Percentiles rank a stretch among this genome's conserved stretches.
Evolutionary conservation across 1,140 invertebrate species (phyloP).

Genomic region (Anastrepha obliqua): DNA sequence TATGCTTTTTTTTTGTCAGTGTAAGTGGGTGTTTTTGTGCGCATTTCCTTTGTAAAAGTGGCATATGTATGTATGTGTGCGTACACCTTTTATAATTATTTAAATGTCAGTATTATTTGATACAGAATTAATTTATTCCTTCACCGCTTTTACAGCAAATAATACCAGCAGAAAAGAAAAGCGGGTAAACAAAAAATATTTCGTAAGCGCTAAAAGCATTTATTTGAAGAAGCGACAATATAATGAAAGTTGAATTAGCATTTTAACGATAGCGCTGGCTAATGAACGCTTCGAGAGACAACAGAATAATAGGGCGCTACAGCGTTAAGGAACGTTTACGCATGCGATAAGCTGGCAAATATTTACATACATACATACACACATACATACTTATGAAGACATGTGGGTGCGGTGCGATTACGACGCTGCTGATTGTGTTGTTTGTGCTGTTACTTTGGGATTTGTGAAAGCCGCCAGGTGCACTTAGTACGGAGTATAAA

Average conservation of each 20-base stretch:
- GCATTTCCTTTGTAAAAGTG: too few species aligned
- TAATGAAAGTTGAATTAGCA: constrained; percentile 43
- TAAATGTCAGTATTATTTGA: too few species aligned
- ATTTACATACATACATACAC: too few species aligned
- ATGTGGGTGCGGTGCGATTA: constrained; percentile 1
- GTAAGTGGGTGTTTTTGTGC: too few species aligned
- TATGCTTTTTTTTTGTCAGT: too few species aligned
- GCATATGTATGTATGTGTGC: too few species aligned
- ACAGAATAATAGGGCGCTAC: too few species aligned
- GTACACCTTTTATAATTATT: too few species aligned
- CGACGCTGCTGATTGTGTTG: neutral
- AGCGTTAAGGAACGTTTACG: neutral
- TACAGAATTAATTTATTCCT: too few species aligned
- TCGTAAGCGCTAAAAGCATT: constrained; percentile 7
- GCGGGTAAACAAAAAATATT: neutral
- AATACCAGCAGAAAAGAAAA: neutral
- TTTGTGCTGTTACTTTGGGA: neutral
- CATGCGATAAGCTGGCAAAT: neutral
- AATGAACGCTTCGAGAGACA: too few species aligned
- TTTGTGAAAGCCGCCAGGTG: constrained; percentile 11
- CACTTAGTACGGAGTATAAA: too few species aligned
- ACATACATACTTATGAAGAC: neutral
- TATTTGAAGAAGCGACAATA: neutral
- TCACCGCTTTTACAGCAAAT: too few species aligned
- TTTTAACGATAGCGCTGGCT: constrained; percentile 31